Percentiles rank a stretch among this genome's conserved stretches.
These are phyloP conservation scores for Pluvialis apricaria DNA, from an alignment of 2,113 vertebrate genomes.

Conservation along the genomic window DNA sequence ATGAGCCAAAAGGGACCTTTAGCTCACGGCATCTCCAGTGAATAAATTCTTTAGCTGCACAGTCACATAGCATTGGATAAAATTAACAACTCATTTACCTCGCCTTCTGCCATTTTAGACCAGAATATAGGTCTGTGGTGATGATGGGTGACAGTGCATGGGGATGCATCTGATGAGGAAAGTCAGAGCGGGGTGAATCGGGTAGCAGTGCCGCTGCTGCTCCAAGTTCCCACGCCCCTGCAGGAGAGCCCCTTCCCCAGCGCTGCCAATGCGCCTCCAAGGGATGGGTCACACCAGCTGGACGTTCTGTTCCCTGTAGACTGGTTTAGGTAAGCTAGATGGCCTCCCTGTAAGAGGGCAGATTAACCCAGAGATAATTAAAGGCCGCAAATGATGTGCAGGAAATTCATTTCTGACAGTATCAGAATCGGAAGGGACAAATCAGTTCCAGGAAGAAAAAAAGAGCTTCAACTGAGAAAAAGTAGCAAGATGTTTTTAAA, in stretches of 20 bases:
- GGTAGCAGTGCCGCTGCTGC: no score
- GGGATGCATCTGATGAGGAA: no score
- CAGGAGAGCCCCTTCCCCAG: background rate
- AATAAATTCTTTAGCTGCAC: background rate
- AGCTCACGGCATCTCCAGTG: background rate
- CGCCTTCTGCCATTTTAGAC: background rate
- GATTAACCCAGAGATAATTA: background rate
- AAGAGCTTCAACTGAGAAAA: background rate
- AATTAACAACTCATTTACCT: background rate
- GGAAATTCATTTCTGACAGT: background rate
- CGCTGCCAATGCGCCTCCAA: rapidly evolving
- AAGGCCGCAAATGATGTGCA: background rate
- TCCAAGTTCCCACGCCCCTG: no score
- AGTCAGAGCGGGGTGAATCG: rapidly evolving
- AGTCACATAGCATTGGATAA: background rate
- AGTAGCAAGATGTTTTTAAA: background rate
- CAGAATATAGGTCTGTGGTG: background rate
- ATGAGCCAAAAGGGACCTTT: background rate
- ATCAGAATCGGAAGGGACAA: background rate
- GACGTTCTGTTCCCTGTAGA: background rate
- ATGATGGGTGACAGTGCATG: background rate
- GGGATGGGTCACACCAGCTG: background rate
- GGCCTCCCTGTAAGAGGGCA: background rate
- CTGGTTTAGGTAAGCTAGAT: background rate
- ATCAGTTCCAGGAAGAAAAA: background rate